Evolutionary conservation across 2,888 invertebrate genomes (phyloP).

Genomic region (Aphodius sticticus): DNA sequence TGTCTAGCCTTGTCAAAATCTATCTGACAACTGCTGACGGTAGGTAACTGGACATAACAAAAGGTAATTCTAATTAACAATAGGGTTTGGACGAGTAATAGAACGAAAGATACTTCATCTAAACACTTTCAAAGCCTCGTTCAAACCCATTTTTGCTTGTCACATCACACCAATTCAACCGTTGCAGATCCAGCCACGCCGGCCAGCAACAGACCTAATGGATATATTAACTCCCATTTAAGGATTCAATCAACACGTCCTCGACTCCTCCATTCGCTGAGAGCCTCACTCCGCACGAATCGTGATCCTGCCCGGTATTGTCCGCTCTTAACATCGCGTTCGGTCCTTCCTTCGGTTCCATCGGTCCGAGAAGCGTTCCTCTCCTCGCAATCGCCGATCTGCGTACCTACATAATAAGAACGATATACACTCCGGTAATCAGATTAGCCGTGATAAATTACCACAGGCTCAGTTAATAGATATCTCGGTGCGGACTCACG

Average conservation of each 20-base stretch:
- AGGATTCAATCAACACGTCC: conserved; percentile 27
- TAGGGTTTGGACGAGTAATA: too few species aligned
- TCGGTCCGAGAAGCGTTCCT: neutral
- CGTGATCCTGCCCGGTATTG: neutral
- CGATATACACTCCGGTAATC: conserved; percentile 54
- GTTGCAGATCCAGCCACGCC: neutral
- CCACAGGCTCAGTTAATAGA: conserved; percentile 55
- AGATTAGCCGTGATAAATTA: conserved; percentile 58
- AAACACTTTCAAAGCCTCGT: neutral
- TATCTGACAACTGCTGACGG: too few species aligned
- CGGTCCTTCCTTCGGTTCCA: neutral
- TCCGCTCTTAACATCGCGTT: neutral
- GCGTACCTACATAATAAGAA: conserved; percentile 50
- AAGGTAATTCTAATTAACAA: too few species aligned
- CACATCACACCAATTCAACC: neutral
- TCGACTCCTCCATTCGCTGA: conserved; percentile 4
- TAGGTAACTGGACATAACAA: too few species aligned
- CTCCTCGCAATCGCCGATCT: conserved; percentile 48
- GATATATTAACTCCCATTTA: conserved; percentile 29
- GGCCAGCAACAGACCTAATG: conserved; percentile 10
- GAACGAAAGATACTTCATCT: too few species aligned
- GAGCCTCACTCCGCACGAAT: neutral
- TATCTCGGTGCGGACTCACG: conserved; percentile 56
- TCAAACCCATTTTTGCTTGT: neutral
- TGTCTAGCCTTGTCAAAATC: too few species aligned